phyloP scores from a whole-genome alignment of 2,888 invertebrate species.

The Chrysolina oricalcia region DNA sequence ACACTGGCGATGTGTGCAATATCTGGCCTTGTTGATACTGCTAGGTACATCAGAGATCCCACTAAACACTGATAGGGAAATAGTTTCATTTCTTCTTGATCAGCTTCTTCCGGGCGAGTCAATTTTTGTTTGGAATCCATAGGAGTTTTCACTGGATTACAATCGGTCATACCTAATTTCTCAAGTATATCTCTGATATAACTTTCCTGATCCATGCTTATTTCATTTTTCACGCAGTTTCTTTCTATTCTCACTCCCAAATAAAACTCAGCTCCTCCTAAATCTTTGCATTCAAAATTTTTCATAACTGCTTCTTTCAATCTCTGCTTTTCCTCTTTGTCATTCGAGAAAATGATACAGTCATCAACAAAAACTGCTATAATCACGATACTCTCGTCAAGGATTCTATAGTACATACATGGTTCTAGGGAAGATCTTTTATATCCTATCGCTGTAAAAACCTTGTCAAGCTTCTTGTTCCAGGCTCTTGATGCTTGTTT shows the following conservation, averaged over 20 bases:
- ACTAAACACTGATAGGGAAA: slow-evolving; percentile 49
- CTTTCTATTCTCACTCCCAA: slow-evolving; percentile 45
- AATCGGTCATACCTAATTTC: slow-evolving; percentile 32
- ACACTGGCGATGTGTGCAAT: slow-evolving; percentile 50
- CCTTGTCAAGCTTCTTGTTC: slow-evolving; percentile 16
- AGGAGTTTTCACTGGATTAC: slow-evolving; percentile 35
- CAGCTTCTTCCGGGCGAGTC: neutral
- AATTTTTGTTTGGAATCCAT: slow-evolving; percentile 31
- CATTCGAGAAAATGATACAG: slow-evolving; percentile 52
- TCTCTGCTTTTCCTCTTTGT: slow-evolving; percentile 28
- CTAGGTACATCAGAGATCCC: slow-evolving; percentile 42
- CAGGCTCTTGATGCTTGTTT: slow-evolving; percentile 23
- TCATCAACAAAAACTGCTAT: slow-evolving; percentile 46
- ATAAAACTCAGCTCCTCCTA: slow-evolving; percentile 40
- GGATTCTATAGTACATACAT: slow-evolving; percentile 38
- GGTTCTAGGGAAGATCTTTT: neutral
- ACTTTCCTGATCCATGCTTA: neutral
- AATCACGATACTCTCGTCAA: slow-evolving; percentile 33
- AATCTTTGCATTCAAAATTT: slow-evolving; percentile 45
- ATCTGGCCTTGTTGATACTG: slow-evolving; percentile 51
- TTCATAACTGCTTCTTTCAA: slow-evolving; percentile 42
- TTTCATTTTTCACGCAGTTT: neutral
- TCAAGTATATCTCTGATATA: slow-evolving; percentile 45
- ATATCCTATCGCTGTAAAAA: neutral
- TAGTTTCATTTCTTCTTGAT: slow-evolving; percentile 22